Evolutionary conservation across 1,140 invertebrate genomes (phyloP), one percentile per base, ranked within the genome.

Genomic region (Drosophila athabasca): DNA sequence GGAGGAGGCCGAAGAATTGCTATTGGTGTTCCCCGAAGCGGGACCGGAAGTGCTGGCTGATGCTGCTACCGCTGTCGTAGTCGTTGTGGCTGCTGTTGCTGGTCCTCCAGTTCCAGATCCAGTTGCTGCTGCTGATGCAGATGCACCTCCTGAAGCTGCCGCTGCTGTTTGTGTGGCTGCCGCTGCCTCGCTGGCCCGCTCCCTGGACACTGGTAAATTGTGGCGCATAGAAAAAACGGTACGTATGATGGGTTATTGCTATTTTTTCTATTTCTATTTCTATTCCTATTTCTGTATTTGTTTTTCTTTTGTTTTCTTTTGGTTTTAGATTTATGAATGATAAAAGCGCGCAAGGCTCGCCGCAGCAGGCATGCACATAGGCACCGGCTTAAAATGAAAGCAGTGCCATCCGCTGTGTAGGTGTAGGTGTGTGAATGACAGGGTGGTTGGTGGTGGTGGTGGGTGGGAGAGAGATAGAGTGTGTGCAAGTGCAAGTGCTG

Each of bases 171-270:
- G 53, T 22, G 74, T 53, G 50, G 73, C 62, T 62, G 65, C 64
- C 50, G 80, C 59, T 72, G 79, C 62, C 73, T 84, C 87, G 57
- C 71, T 78, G 70, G 60, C 73, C 55, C 90, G 87, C 67, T 91
- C 90, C 68, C 90, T 71, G 71, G 90, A 91, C 90, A 91, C 90
- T 91, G 74, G 64, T 62, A 81, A 85, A 73, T 85, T 79, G 73
- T 90, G 76, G 74, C 87, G 80, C 83, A 88, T 88, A 79, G 79
- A 87, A 83, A 87, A 61, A 75, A 49, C 61, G 53, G 65, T 68
- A 71, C 55, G 76, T 52, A 19, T 75, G 35, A 13, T 58, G 57
- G 52, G 60, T 78, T 24, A 24, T 24, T 24, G 24, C 24, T 24
- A 24, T 24, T 24, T 24, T 19, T 24, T 24, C 24, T 24, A 24